phyloP scores from a whole-genome alignment of 1,140 invertebrate species.

The Zaprionus africanus region DNA sequence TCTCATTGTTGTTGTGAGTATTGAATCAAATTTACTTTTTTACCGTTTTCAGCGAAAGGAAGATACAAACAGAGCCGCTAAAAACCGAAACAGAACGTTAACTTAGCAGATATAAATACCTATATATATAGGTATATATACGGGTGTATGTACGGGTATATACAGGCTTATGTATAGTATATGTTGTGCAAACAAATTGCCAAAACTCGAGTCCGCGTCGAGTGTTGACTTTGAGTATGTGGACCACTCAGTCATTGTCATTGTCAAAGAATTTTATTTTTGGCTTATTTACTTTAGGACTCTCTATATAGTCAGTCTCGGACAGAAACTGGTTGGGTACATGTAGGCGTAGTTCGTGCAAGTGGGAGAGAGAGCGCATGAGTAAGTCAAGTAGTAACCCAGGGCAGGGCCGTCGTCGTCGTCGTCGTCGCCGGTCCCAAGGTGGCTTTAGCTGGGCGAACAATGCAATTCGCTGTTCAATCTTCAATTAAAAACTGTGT shows the following conservation, averaged over 20 bases:
- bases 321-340: constrained; percentile 55
- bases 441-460: constrained; percentile 17
- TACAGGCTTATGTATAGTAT: neutral
- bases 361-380: constrained; percentile 12
- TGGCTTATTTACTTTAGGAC: constrained; percentile 54
- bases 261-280: constrained; percentile 75
- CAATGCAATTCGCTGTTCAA: constrained; percentile 58
- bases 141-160: neutral
- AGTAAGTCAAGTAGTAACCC: constrained; percentile 40
- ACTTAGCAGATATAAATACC: constrained; percentile 24
- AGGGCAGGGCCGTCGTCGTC: neutral
- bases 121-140: constrained; percentile 15
- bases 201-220: neutral
- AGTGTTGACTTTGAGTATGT: constrained; percentile 34
- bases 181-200: constrained; percentile 16
- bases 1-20: constrained; percentile 53
- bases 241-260: constrained; percentile 73
- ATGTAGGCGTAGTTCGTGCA: constrained; percentile 48
- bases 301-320: constrained; percentile 9
- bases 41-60: constrained; percentile 84
- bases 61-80: constrained; percentile 47
- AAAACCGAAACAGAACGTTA: constrained; percentile 19
- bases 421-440: neutral
- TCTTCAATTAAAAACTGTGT: constrained; percentile 59
- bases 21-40: constrained; percentile 83